Base-by-base conservation (phyloP, 23 tunicate genomes). In the Trididemnum clinides region DNA sequence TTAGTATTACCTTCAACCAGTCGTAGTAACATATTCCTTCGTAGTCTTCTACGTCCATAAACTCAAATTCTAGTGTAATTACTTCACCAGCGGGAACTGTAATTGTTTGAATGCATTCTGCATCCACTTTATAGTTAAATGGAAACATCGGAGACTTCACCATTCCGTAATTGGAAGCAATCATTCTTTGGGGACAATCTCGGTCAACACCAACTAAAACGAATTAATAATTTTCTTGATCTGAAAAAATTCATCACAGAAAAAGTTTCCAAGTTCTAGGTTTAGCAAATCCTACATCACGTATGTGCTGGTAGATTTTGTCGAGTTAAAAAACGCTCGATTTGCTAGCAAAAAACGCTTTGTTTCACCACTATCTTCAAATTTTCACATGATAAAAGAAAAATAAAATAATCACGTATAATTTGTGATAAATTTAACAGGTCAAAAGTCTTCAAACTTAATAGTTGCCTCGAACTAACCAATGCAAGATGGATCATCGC, bases 1-100 rank as follows among this genome's bases (percentile, higher is more conserved):
- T n/a, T n/a, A n/a, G n/a, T n/a, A n/a, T 1, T 76, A 92, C 97
- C 73, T 92, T 81, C 2, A 92, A 29, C 86, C 88, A 92, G 44
- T 92, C 97, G 71, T 88, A 92, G 38, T 88, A 88, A 72, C 92
- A 92, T n/a, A 75, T 85, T 38, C 97, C 97, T 18, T 79, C 33
- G 80, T 88, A 84, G 85, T 88, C 89, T 63, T 92, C 97, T 36
- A 92, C 64, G 74, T 92, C 97, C n/a, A 92, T 33, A 1, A 69
- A 33, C 75, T 92, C 93, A 50, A 92, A 92, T 29, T 77, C 34
- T 37, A 92, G 39, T 26, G 0, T n/a, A 31, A 92, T 62, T 20
- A 62, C 36, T 27, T 80, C 79, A 12, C 86, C 92, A 22, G 76
- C 36, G 34, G 89, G 84, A 5, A 78, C 91, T 21, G 66, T 59